Conservation (phyloP, 2,113 vertebrate species). For the Lucifuga dentata region DNA sequence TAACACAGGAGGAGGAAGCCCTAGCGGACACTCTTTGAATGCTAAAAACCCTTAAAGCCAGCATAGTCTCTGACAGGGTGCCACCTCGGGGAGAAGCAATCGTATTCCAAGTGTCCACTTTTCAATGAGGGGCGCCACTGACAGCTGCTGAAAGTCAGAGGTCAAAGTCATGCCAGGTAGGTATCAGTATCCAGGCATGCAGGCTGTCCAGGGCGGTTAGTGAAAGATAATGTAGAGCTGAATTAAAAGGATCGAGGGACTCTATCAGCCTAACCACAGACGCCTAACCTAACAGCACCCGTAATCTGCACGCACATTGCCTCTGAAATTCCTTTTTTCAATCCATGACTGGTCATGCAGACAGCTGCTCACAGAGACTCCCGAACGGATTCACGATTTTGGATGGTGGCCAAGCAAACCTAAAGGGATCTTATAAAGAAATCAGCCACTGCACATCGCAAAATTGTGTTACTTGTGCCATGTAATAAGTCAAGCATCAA, state of each 20-base stretch:
- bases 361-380: conserved; percentile 45
- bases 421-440: conserved; percentile 28
- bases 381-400: conserved; percentile 43
- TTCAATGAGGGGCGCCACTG: conserved; percentile 41
- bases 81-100: conserved; percentile 45
- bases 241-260: conserved; percentile 24
- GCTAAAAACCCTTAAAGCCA: conserved; percentile 71
- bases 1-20: conserved; percentile 65
- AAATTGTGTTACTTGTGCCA: too few species aligned
- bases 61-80: conserved; percentile 60
- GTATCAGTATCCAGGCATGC: conserved; percentile 44
- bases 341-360: conserved; percentile 44
- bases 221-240: conserved; percentile 11
- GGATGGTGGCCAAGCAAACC: conserved; percentile 41
- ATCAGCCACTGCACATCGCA: too few species aligned
- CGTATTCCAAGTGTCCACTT: conserved; percentile 37
- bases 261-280: conserved; percentile 31
- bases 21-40: conserved; percentile 70
- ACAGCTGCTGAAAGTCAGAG: conserved; percentile 75
- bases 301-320: conserved; percentile 1
- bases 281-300: neutral
- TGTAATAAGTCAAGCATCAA: conserved; percentile 15
- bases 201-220: conserved; percentile 4
- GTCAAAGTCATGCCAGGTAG: conserved; percentile 71
- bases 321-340: conserved; percentile 36